Base-by-base conservation (phyloP, 2,888 invertebrate species). In the Agriopis aurantiaria region DNA sequence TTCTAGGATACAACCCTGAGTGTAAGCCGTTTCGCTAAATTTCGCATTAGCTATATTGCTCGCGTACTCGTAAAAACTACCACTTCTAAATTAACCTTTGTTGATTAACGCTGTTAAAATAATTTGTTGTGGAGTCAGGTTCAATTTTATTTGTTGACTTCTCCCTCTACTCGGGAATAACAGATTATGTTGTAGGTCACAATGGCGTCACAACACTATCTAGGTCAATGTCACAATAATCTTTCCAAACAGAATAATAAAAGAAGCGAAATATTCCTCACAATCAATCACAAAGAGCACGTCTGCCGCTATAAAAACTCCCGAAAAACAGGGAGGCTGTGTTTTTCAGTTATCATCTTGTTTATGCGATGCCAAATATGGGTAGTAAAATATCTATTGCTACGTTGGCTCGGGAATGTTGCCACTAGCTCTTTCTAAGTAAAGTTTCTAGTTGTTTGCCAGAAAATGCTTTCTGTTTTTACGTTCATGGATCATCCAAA, bases 341-440 rank as follows among this genome's bases (percentile, higher is more conserved):
- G 80, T 80, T 76, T 58, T 75, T 73, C 78, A 77, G 82, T 80
- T 79, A 84, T 79, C 80, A 78, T 81, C 78, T 80, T 84, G 85
- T 84, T 82, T 85, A 85, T 82, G 78, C 71, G 81, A 75, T 78
- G 77, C 82, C 79, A 80, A 84, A 84, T 81, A 81, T 82, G 81
- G 78, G 78, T 80, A 72, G 69, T 75, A 77, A 84, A 83, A 81
- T 73, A 80, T 73, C 78, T 79, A 80, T 79, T 77, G 78, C 78
- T 78, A 75, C 74, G 71, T 74, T 77, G 77, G 77, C 65, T 77
- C 74, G 77, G 72, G 46, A 46, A 60, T 65, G 65, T 61, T 65
- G 65, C 61, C 65, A 65, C 60, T 62, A 65, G 67, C 69, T 61
- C 55, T 43, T 43, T 23, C 11, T 52, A 45, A 62, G 61, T 43